Conservation (phyloP, 2,797 vertebrate genomes). For the Moxostoma hubbsi region DNA sequence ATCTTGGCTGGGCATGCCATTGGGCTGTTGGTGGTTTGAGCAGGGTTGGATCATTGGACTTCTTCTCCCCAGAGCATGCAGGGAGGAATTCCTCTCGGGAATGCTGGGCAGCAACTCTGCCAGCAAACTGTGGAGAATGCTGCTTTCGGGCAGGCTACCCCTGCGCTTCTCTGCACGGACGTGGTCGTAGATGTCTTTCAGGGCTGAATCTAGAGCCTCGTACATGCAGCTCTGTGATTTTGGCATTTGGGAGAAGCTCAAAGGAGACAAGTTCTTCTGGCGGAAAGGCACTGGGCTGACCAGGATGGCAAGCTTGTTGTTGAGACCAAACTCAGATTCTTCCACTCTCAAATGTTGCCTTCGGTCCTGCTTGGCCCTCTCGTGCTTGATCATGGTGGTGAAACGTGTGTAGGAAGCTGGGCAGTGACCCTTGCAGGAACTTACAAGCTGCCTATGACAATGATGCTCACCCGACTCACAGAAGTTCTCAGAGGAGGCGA, state of each 20-base stretch:
- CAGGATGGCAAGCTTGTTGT: slow-evolving; percentile 83
- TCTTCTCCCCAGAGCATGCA: slow-evolving; percentile 71
- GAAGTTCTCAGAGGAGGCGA: slow-evolving; percentile 85
- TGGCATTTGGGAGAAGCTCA: slow-evolving; percentile 76
- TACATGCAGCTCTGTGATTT: slow-evolving; percentile 81
- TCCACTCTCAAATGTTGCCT: slow-evolving; percentile 71
- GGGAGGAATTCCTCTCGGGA: slow-evolving; percentile 85
- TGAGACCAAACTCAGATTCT: slow-evolving; percentile 80
- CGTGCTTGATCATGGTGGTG: slow-evolving; percentile 87
- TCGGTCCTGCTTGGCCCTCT: slow-evolving; percentile 82
- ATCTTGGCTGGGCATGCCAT: slow-evolving; percentile 71
- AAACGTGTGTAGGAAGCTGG: slow-evolving; percentile 88
- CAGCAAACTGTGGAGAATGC: slow-evolving; percentile 83
- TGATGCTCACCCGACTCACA: slow-evolving; percentile 77
- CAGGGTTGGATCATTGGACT: slow-evolving; percentile 70
- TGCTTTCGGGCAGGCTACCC: slow-evolving; percentile 57
- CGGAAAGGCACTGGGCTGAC: slow-evolving; percentile 90
- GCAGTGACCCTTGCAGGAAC: slow-evolving; percentile 87
- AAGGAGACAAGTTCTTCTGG: slow-evolving; percentile 80
- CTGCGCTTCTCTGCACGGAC: slow-evolving; percentile 82
- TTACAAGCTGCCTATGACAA: slow-evolving; percentile 80
- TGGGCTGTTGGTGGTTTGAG: slow-evolving; percentile 69
- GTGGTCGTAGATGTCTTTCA: slow-evolving; percentile 88
- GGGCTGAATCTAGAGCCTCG: slow-evolving; percentile 85
- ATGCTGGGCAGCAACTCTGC: slow-evolving; percentile 85